Evolutionary conservation across 2,888 invertebrate species (phyloP).

Genomic region (Aleiodes leptofemur): DNA sequence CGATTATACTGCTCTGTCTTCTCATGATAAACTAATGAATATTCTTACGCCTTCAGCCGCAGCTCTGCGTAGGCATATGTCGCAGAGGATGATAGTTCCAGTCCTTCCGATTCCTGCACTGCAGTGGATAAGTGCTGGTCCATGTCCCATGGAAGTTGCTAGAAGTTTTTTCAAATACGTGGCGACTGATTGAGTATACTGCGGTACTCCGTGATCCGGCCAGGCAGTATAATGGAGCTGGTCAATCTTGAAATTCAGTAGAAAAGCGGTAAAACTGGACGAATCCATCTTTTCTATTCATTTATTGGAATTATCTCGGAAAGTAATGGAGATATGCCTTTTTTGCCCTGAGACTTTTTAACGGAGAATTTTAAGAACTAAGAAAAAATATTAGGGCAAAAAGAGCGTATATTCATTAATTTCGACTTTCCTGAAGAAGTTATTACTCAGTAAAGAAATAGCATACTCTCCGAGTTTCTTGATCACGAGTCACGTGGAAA

Average conservation of each 20-base stretch:
- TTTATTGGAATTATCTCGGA: not conserved
- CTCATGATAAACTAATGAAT: not conserved
- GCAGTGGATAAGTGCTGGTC: constrained; percentile 78
- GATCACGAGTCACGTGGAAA: constrained; percentile 64
- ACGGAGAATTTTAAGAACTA: not conserved
- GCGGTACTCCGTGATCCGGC: constrained; percentile 77
- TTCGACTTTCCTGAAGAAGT: too few relatives aligned
- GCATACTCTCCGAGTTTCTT: constrained; percentile 66
- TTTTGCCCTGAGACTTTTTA: too few relatives aligned
- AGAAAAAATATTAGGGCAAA: constrained; percentile 26
- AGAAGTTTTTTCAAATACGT: constrained; percentile 71
- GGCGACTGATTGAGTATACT: constrained; percentile 71
- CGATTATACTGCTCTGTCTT: not conserved
- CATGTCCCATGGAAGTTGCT: constrained; percentile 67
- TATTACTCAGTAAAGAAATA: too few relatives aligned
- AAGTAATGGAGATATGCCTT: too few relatives aligned
- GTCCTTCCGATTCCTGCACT: constrained; percentile 81
- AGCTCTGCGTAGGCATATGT: constrained; percentile 77
- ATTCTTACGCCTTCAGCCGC: constrained; percentile 60
- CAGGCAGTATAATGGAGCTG: constrained; percentile 77
- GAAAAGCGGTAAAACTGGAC: too few relatives aligned
- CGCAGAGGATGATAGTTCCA: constrained; percentile 79
- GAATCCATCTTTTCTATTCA: too few relatives aligned
- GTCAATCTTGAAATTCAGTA: constrained; percentile 65
- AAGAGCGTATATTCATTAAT: not conserved